Evolutionary conservation across 2,888 invertebrate species (phyloP).

Genomic region (Ptychoptera contaminata): DNA sequence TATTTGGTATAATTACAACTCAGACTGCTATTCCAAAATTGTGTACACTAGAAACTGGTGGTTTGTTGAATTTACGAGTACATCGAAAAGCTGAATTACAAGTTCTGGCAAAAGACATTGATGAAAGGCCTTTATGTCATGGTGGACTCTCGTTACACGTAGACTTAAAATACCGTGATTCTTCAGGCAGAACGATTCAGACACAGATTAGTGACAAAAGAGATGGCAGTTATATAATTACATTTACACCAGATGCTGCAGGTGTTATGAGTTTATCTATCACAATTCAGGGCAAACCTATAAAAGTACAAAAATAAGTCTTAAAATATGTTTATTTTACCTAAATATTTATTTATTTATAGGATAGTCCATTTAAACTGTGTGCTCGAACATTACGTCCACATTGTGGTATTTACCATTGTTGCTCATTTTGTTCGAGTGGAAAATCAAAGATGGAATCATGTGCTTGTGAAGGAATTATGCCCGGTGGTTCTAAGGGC

Average conservation of each 20-base stretch:
- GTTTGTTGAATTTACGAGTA: slow-evolving; percentile 40
- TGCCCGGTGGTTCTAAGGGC: slow-evolving; percentile 58
- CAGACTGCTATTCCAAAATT: slow-evolving; percentile 44
- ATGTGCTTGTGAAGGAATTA: slow-evolving; percentile 57
- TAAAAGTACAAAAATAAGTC: slow-evolving; percentile 38
- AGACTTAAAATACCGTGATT: slow-evolving; percentile 37
- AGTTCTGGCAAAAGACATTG: slow-evolving; percentile 44
- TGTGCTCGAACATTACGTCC: slow-evolving; percentile 43
- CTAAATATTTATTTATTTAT: slow-evolving; percentile 12
- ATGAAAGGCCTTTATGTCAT: slow-evolving; percentile 45
- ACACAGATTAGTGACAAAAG: slow-evolving; percentile 40
- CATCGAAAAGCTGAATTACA: slow-evolving; percentile 43
- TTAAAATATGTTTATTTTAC: not conserved
- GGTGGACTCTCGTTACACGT: slow-evolving; percentile 47
- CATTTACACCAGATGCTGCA: slow-evolving; percentile 44
- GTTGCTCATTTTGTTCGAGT: slow-evolving; percentile 68
- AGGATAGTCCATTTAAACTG: slow-evolving; percentile 55
- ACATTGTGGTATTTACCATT: slow-evolving; percentile 60
- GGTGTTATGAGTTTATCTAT: slow-evolving; percentile 46
- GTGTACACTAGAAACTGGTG: slow-evolving; percentile 37
- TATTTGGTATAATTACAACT: slow-evolving; percentile 44
- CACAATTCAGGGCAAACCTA: slow-evolving; percentile 44
- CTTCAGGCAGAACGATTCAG: slow-evolving; percentile 22
- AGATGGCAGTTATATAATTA: slow-evolving; percentile 47
- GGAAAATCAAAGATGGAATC: slow-evolving; percentile 50